Conservation (phyloP, 2,113 vertebrate species). For the Cryptomyrus ogoouensis region DNA sequence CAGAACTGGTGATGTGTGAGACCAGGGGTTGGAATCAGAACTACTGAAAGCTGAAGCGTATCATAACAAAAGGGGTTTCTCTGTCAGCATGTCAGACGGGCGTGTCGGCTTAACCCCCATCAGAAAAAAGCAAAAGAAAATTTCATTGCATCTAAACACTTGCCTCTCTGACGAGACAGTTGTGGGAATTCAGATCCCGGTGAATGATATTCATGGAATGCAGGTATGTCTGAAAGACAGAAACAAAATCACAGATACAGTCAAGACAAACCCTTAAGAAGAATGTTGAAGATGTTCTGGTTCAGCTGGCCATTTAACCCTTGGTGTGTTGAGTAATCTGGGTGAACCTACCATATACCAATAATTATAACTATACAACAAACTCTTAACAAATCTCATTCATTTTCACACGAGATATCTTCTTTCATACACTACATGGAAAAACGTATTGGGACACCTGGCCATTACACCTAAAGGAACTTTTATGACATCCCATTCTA, state of each 20-base stretch:
- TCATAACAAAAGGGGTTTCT: slow-evolving; percentile 13
- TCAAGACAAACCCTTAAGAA: slow-evolving; percentile 16
- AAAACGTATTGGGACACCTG: background rate
- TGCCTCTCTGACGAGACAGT: slow-evolving; percentile 92
- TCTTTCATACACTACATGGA: background rate
- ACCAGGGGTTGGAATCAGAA: background rate
- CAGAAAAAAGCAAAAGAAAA: background rate
- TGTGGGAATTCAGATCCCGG: slow-evolving; percentile 94
- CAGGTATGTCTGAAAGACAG: slow-evolving; percentile 68
- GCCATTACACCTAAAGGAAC: background rate
- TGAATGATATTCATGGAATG: slow-evolving; percentile 99
- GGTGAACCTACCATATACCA: slow-evolving; percentile 6
- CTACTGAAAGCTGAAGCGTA: background rate
- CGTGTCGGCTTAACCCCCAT: slow-evolving; percentile 16
- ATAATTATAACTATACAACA: background rate
- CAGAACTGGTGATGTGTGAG: background rate
- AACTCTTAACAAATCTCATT: background rate
- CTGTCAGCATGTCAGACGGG: slow-evolving; percentile 19
- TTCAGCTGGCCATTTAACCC: background rate
- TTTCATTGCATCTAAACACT: slow-evolving; percentile 31
- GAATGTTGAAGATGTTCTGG: background rate
- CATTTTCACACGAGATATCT: background rate
- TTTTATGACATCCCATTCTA: background rate
- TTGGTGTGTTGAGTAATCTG: background rate
- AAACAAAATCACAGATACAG: slow-evolving; percentile 12